Conservation (phyloP, 2,797 vertebrate species). For the Ambastaia sidthimunki region DNA sequence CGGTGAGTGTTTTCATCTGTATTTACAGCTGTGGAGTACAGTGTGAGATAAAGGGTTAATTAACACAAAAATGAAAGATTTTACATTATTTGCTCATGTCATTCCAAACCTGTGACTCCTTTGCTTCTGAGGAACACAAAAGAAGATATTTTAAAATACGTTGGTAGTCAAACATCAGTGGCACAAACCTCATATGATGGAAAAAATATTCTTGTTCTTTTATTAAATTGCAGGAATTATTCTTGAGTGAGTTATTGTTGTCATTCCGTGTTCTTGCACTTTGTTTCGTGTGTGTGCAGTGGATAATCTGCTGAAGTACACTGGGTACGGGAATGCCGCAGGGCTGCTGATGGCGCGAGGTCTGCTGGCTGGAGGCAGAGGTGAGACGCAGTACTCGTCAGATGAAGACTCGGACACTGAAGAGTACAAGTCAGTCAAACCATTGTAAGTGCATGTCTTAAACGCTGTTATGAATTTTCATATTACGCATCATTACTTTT, state of each 20-base stretch:
- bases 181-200: too few species aligned
- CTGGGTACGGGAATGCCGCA: constrained; percentile 97
- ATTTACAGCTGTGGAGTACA: too few species aligned
- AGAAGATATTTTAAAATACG: too few species aligned
- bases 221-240: background rate
- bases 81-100: too few species aligned
- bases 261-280: background rate
- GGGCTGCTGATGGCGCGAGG: constrained; percentile 93
- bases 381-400: constrained; percentile 94
- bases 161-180: too few species aligned
- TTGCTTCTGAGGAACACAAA: too few species aligned
- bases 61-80: too few species aligned
- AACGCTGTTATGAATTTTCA: background rate
- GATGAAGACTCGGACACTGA: constrained; percentile 98
- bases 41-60: background rate
- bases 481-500: too few species aligned
- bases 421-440: constrained; percentile 95
- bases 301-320: constrained; percentile 96
- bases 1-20: constrained; percentile 75
- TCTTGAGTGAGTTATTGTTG: background rate
- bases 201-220: too few species aligned
- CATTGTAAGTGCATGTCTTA: constrained; percentile 75
- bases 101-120: too few species aligned
- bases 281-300: constrained; percentile 74
- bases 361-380: constrained; percentile 91